Percentiles rank a stretch among this genome's conserved stretches.
Evolutionary conservation across 2,888 invertebrate species (phyloP).

Genomic region (Cheilosia grossa): DNA sequence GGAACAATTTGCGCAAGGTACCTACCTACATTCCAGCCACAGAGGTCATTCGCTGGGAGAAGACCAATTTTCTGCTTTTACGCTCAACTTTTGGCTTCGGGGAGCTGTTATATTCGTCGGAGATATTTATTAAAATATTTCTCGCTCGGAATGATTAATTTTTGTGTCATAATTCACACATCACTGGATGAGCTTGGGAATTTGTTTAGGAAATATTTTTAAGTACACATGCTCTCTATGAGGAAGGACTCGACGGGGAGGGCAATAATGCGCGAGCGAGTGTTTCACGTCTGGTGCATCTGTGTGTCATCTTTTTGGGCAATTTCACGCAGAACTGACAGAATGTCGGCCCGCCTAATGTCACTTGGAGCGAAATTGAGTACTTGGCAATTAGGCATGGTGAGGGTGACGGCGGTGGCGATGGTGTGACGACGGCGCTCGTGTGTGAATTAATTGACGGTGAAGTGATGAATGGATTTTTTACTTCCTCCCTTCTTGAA

Average conservation of each 20-base stretch:
- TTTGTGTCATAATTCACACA: slow-evolving; percentile 45
- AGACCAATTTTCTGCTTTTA: slow-evolving; percentile 68
- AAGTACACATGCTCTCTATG: neutral
- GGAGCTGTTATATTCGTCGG: slow-evolving; percentile 21
- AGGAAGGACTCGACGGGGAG: neutral
- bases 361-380: slow-evolving; percentile 69
- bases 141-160: slow-evolving; percentile 57
- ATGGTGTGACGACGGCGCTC: slow-evolving; percentile 1
- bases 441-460: slow-evolving; percentile 72
- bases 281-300: slow-evolving; percentile 60
- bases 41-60: slow-evolving; percentile 66
- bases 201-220: slow-evolving; percentile 7
- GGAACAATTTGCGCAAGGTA: neutral
- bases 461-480: slow-evolving; percentile 71
- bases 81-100: slow-evolving; percentile 50
- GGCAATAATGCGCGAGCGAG: slow-evolving; percentile 30
- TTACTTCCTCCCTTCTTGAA: slow-evolving; percentile 45
- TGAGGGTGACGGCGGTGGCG: slow-evolving; percentile 54
- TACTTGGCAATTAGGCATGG: slow-evolving; percentile 74
- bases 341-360: slow-evolving; percentile 51
- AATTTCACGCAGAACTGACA: slow-evolving; percentile 68
- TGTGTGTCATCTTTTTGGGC: slow-evolving; percentile 64
- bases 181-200: slow-evolving; percentile 46
- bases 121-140: slow-evolving; percentile 22
- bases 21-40: slow-evolving; percentile 30